These are phyloP conservation scores for Tragelaphus scriptus DNA, from an alignment of 2,113 vertebrate genomes.

Conservation along the genomic window DNA sequence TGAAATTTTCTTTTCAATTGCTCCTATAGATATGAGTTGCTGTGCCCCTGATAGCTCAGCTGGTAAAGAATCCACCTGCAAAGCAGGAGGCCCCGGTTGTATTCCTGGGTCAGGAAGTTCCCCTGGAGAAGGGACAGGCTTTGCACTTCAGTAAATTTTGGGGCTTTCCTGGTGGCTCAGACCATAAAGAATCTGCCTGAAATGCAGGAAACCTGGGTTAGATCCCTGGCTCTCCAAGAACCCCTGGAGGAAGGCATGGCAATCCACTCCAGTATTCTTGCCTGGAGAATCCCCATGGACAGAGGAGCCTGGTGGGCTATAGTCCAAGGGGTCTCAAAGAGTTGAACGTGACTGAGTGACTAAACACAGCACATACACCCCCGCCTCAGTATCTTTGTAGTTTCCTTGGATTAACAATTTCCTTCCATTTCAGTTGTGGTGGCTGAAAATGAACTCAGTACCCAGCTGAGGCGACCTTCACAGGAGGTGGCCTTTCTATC, in stretches of 20 bases:
- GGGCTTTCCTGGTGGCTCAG: not conserved
- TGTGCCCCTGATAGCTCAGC: not conserved
- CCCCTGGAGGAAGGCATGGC: not conserved
- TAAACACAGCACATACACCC: not conserved
- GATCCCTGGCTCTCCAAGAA: not conserved
- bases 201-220: not conserved
- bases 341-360: not conserved
- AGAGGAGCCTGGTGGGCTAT: not conserved
- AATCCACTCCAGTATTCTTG: not conserved
- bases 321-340: not conserved
- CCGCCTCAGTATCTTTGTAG: not conserved
- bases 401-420: not conserved
- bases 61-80: not conserved
- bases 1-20: not conserved
- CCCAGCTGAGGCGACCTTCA: not conserved
- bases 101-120: not conserved
- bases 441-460: not conserved
- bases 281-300: not conserved
- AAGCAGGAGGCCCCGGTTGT: not conserved
- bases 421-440: not conserved
- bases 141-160: not conserved
- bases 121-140: not conserved
- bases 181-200: not conserved
- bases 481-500: not conserved
- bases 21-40: not conserved